Conservation (phyloP, 2,888 invertebrate genomes). For the Protodeltote pygarga region DNA sequence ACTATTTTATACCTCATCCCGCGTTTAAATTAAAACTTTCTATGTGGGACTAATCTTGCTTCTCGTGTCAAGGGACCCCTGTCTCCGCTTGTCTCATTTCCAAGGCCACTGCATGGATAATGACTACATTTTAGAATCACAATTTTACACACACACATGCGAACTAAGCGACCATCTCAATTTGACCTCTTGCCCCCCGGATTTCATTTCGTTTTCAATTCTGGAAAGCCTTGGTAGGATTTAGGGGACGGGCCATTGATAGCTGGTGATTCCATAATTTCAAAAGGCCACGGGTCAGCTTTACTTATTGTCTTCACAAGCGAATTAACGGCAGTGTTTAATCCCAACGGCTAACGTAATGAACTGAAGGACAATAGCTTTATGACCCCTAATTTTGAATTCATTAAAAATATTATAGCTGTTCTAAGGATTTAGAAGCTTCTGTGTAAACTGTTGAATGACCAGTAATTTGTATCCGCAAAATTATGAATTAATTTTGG, state of each 20-base stretch:
- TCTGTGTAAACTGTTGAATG: not conserved
- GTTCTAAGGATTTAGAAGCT: conserved; percentile 7
- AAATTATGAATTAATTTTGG: conserved; percentile 13
- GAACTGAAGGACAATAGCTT: conserved; percentile 50
- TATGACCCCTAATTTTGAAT: conserved; percentile 49
- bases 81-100: conserved; percentile 53
- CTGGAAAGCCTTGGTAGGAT: conserved; percentile 1
- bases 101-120: conserved; percentile 66
- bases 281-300: conserved; percentile 59
- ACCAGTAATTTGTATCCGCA: conserved; percentile 6
- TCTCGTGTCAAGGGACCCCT: conserved; percentile 61
- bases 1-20: conserved; percentile 52
- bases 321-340: conserved; percentile 58
- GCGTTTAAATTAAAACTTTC: conserved; percentile 73
- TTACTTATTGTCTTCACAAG: conserved; percentile 60
- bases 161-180: conserved; percentile 22
- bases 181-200: conserved; percentile 24
- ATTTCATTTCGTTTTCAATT: conserved; percentile 32
- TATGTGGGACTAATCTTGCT: conserved; percentile 72
- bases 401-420: conserved; percentile 28
- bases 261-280: conserved; percentile 48
- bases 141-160: conserved; percentile 60
- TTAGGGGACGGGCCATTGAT: conserved; percentile 16
- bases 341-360: conserved; percentile 47
- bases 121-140: conserved; percentile 67